Base-by-base conservation (phyloP, 30 jellyfish, hydroid and myxozoan genomes). In the Chironex yamaguchii region DNA sequence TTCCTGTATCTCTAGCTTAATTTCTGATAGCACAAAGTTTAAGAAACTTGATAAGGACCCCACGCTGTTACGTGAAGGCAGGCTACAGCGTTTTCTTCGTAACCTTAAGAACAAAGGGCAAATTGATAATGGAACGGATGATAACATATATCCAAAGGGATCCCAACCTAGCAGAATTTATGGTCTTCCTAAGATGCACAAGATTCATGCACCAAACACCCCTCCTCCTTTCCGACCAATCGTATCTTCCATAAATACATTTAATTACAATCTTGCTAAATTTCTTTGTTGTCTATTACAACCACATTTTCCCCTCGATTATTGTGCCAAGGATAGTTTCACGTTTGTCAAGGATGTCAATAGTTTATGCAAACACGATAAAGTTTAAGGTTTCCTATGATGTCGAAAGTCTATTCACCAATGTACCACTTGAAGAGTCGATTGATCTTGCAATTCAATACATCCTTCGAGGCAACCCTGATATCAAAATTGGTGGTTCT, bases 201-300 rank as follows among this genome's bases (percentile, higher is more conserved):
- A 54, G 22, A n/a, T n/a, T n/a, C n/a, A n/a, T n/a, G n/a, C n/a
- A n/a, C n/a, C n/a, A n/a, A n/a, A n/a, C n/a, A n/a, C n/a, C 71
- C 71, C 26, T 21, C 30, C 64, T 2, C 65, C 30, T 0, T 21
- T 64, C 0, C 24, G 78, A 4, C 78, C 48, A n/a, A 64, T 21
- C 0, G 0, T 64, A 50, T 0, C 78, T 21, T 64, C 78, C 30
- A 32, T 64, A 42, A 28, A 28, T 28, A 0, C 0, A 3, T 64
- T 24, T 64, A 64, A 64, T 28, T 64, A 64, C 30, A 0, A 17
- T 3, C 30, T 64, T 3, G 78, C 78, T 17, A 6, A 64, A 64
- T 64, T n/a, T 28, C 62, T 64, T 4, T 64, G 78, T 28, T n/a
- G 51, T 64, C 78, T 64, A n/a, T 50, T 64, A n/a, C 78, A 64